These are phyloP conservation scores for Pseudomyrmex dendroicus DNA, from an alignment of 1,140 invertebrate species.

Conservation along the genomic window DNA sequence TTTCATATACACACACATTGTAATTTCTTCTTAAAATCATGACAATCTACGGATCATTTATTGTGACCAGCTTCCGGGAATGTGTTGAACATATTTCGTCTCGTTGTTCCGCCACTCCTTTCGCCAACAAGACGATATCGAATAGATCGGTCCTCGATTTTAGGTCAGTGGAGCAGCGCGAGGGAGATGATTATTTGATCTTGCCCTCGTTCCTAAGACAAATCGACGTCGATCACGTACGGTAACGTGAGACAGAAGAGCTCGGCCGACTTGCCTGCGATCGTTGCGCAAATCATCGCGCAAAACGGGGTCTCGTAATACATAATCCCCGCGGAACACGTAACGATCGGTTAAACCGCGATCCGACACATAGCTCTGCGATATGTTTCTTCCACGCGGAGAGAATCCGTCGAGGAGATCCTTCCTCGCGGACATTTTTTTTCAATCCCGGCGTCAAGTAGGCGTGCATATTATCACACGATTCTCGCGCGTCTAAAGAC, in stretches of 20 bases:
- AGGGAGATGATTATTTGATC: conserved; percentile 36
- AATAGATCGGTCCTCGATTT: background rate
- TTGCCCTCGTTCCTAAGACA: conserved; percentile 34
- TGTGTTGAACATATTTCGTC: background rate
- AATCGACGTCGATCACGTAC: conserved; percentile 47
- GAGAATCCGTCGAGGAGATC: too few species aligned
- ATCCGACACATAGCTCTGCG: background rate
- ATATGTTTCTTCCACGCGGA: background rate
- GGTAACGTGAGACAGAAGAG: conserved; percentile 52
- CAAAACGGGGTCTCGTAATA: conserved; percentile 43
- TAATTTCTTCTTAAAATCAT: background rate
- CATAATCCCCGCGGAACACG: conserved; percentile 18
- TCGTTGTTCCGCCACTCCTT: background rate
- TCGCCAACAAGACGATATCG: background rate
- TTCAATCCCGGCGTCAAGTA: too few species aligned
- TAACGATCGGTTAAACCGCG: conserved; percentile 26
- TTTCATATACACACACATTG: background rate
- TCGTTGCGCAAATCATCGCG: conserved; percentile 58
- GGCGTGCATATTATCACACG: too few species aligned
- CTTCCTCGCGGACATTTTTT: too few species aligned
- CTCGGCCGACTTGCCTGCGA: conserved; percentile 33
- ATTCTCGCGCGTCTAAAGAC: too few species aligned
- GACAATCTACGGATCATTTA: background rate
- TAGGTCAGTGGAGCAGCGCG: background rate
- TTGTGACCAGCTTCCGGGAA: background rate